Base-by-base conservation (phyloP, 2,888 invertebrate species). In the Drosophila multiciliata region DNA sequence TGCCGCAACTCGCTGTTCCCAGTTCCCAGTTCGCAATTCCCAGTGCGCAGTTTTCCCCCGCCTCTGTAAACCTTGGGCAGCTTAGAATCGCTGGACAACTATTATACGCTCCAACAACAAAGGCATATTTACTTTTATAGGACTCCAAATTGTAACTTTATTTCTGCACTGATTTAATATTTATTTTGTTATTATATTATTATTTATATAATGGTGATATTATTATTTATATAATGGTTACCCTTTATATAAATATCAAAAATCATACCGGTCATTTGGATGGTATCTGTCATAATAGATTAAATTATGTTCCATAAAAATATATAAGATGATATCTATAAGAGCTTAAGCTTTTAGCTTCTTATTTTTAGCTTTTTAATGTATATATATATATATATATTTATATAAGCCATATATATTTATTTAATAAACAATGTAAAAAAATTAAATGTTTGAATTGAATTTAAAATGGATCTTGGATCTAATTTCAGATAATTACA, bases 21-120 rank as follows among this genome's bases (percentile, higher is more conserved):
- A 40, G 55, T 29, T 57, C 36, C 23, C 23, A 26, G 7, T 17
- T 40, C 55, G 29, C 55, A 54, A 20, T 35, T 53, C 23, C 23
- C 53, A 55, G 80, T 70, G 66, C 38, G 55, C 49, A 58, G 29
- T 9, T 20, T 8, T 15, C 7, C n/a, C 12, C 57, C 64, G 23
- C 63, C 45, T 63, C 57, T 62, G 62, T 59, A 62, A 83, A 82
- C 80, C 80, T 79, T 79, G 79, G 73, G 60, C 82, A 64, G 32
- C 61, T 82, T 61, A 78, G 74, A 69, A 61, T 68, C 33, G 50
- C 59, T 36, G 61, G 49, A n/a, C 40, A 42, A 26, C 38, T 36
- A 20, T 11, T 29, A 54, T 57, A 40, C 45, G 23, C 33, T 63
- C 2, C 5, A 2, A 11, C 3, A 17, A 5, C 9, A 23, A 1